phyloP scores from a whole-genome alignment of 2,797 vertebrate genomes.

The Schizopygopsis malacanthus region DNA sequence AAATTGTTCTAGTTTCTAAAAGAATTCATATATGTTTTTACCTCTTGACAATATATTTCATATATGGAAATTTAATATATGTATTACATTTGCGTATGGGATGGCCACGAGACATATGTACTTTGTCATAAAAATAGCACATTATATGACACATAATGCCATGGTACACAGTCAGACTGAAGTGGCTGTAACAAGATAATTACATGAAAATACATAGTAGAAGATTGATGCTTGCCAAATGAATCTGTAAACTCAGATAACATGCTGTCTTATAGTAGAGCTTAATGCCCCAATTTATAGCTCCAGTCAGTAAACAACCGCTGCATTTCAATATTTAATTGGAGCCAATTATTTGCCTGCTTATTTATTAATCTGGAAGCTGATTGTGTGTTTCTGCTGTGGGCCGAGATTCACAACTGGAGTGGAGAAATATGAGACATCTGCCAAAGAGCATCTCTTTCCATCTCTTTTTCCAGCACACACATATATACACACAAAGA shows the following conservation, averaged over 20 bases:
- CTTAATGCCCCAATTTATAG: slow-evolving; percentile 52
- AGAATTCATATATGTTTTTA: not conserved
- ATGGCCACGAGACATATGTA: not conserved
- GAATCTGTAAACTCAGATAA: slow-evolving; percentile 40
- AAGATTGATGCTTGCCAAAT: slow-evolving; percentile 24
- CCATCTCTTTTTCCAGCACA: slow-evolving; percentile 23
- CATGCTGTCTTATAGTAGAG: slow-evolving; percentile 45
- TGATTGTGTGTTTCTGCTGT: slow-evolving; percentile 45
- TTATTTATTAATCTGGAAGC: slow-evolving; percentile 56
- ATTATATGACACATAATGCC: not conserved
- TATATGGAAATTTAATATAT: not conserved
- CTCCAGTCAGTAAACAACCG: slow-evolving; percentile 52
- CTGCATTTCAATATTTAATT: slow-evolving; percentile 55
- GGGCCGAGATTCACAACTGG: slow-evolving; percentile 38
- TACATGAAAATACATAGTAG: slow-evolving; percentile 18
- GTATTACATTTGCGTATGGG: not conserved
- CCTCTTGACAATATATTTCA: not conserved
- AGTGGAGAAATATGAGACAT: slow-evolving; percentile 43
- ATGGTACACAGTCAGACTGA: not conserved
- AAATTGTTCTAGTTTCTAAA: not conserved
- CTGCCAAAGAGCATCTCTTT: slow-evolving; percentile 40
- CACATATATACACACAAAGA: not conserved
- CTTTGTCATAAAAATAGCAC: not conserved
- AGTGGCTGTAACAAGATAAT: slow-evolving; percentile 22
- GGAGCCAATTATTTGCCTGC: slow-evolving; percentile 48